Conservation (phyloP, 2,797 vertebrate genomes). For the Harpagifer antarcticus region DNA sequence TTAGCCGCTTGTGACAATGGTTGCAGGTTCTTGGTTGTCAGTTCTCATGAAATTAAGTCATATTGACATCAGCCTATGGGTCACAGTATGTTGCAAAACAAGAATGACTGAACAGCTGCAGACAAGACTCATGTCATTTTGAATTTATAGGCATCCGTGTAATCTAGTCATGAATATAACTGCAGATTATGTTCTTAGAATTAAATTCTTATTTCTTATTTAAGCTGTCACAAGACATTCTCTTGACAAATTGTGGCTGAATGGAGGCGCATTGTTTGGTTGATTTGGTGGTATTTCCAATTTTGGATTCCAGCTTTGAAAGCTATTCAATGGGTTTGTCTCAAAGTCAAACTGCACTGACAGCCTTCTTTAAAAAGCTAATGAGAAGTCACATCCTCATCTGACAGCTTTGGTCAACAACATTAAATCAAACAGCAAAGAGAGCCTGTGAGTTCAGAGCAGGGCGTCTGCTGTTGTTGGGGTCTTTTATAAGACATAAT, state of each 20-base stretch:
- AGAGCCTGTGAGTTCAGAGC: conserved; percentile 18
- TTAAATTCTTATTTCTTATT: conserved; percentile 4
- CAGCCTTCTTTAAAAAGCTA: conserved; percentile 9
- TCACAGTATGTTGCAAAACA: conserved; percentile 27
- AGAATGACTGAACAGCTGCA: conserved; percentile 35
- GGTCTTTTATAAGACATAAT: no score
- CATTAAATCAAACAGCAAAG: conserved; percentile 42
- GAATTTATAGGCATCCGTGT: conserved; percentile 11
- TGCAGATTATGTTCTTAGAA: conserved; percentile 15
- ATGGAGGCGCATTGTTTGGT: conserved; percentile 11
- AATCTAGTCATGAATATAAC: conserved; percentile 3
- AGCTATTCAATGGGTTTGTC: conserved; percentile 26
- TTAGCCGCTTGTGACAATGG: conserved; percentile 37
- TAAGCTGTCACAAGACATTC: conserved; percentile 16
- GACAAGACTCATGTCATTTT: conserved; percentile 41
- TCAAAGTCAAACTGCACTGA: conserved; percentile 6
- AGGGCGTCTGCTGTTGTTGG: not conserved
- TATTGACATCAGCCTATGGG: conserved; percentile 13
- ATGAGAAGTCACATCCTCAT: conserved; percentile 20
- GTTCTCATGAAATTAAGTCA: conserved; percentile 28
- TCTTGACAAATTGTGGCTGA: conserved; percentile 26
- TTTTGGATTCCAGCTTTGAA: conserved; percentile 25
- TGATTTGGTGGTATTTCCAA: conserved; percentile 10
- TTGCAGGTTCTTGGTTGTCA: conserved; percentile 24
- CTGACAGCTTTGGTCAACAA: conserved; percentile 39